Base-by-base conservation (phyloP, 2,888 invertebrate species). In the Cephus spinipes region DNA sequence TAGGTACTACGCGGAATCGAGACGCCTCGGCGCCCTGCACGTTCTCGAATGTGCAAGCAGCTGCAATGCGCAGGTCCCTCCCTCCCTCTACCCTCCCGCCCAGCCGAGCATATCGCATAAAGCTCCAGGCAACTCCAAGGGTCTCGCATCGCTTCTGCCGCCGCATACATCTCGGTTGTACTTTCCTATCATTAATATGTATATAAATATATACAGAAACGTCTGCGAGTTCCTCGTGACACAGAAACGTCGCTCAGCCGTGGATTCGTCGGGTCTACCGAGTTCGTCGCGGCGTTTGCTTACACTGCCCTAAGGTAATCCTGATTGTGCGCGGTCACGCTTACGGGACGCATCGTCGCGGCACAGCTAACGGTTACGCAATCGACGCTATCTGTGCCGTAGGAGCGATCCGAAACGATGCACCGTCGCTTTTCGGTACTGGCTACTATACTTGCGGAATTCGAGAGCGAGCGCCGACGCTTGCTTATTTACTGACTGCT, bases 271-370 rank as follows among this genome's bases (percentile, higher is more conserved):
- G 23, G 55, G 55, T 55, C 23, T 23, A 55, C 55, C 23, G 1
- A 55, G 55, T 55, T 55, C 55, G 55, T 55, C 55, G 55, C 23
- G 9, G 55, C 55, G 55, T 55, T 55, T 15, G 23, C 55, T 55
- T 23, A 23, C 55, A 33, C 31, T 15, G 30, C 78, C 77, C 73
- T 79, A 79, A 82, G 77, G 74, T 82, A 81, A 83, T 84, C 79
- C 76, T 75, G 68, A 79, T 84, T 83, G 79, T 79, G 80, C 77
- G 76, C 77, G 81, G 79, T 79, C 83, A 80, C 71, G 83, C 79
- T 81, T 79, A 78, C 68, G 71, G 1, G 55, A 55, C 23, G 55
- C 55, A 23, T 23, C 55, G 55, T 23, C 55, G 9, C 55, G 23
- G 9, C 23, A 2, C 55, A 55, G 23, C 23, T 55, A 15, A 23